Conservation (phyloP, 2,113 vertebrate species). For the Paedocypris sp. region DNA sequence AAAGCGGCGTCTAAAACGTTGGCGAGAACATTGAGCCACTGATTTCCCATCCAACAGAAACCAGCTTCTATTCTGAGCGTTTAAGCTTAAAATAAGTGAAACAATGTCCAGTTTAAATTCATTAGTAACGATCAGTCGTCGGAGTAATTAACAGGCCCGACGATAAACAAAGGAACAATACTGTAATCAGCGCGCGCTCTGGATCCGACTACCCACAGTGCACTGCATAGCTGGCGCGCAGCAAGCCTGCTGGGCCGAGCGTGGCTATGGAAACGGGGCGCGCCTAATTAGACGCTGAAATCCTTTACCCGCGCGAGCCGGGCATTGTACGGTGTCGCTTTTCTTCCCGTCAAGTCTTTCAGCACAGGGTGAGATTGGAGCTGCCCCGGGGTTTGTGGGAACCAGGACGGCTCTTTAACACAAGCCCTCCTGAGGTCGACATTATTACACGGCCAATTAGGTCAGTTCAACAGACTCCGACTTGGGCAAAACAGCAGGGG, state of each 20-base stretch:
- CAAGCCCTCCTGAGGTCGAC: constrained; percentile 50
- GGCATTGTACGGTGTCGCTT: constrained; percentile 32
- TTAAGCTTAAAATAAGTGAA: neutral
- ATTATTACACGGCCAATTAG: constrained; percentile 66
- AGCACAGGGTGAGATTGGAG: constrained; percentile 43
- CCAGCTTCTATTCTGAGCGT: neutral
- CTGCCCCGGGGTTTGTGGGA: constrained; percentile 54
- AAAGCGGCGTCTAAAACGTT: too few relatives aligned
- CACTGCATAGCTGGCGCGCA: neutral
- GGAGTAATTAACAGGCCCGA: constrained; percentile 10
- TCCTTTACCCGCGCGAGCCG: constrained; percentile 13
- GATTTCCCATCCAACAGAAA: neutral
- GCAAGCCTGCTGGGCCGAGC: constrained; percentile 18
- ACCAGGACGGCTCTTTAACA: constrained; percentile 44
- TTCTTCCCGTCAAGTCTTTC: constrained; percentile 38
- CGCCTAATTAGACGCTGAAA: constrained; percentile 41
- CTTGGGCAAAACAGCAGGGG: constrained; percentile 48
- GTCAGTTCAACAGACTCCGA: constrained; percentile 53
- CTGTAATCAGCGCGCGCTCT: constrained; percentile 25
- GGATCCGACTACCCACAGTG: neutral
- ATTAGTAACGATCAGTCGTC: neutral
- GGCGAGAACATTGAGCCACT: too few relatives aligned
- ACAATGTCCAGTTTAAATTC: neutral
- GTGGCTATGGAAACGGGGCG: constrained; percentile 32
- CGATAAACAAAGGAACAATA: constrained; percentile 24